These are phyloP conservation scores for Phrynosoma platyrhinos DNA, from an alignment of 2,113 vertebrate genomes.

Conservation along the genomic window DNA sequence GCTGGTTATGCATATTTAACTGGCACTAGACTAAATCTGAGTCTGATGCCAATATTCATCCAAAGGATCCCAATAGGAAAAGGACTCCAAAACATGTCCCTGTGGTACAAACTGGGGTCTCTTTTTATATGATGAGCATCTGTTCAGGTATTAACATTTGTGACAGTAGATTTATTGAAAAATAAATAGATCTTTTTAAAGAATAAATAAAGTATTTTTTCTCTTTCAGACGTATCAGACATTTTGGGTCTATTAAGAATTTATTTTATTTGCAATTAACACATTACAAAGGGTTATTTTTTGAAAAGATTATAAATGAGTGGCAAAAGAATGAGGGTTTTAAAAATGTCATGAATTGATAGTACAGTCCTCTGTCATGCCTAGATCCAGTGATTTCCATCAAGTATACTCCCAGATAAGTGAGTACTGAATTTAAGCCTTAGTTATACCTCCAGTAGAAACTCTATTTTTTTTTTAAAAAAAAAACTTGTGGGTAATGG, in stretches of 20 bases:
- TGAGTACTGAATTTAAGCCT: not conserved
- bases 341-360: slow-evolving; percentile 8
- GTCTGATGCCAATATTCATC: slow-evolving; percentile 68
- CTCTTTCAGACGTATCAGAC: slow-evolving; percentile 41
- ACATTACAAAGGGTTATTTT: slow-evolving; percentile 61
- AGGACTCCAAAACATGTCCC: slow-evolving; percentile 34
- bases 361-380: not conserved
- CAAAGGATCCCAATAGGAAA: slow-evolving; percentile 51
- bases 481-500: no score
- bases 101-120: slow-evolving; percentile 39
- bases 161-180: slow-evolving; percentile 46
- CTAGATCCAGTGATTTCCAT: not conserved
- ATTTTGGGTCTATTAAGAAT: slow-evolving; percentile 52
- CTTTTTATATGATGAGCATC: slow-evolving; percentile 45
- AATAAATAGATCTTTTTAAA: slow-evolving; percentile 50
- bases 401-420: not conserved
- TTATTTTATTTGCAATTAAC: slow-evolving; percentile 57
- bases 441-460: not conserved
- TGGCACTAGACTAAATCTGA: slow-evolving; percentile 65
- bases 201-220: slow-evolving; percentile 41
- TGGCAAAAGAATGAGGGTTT: slow-evolving; percentile 25
- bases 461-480: not conserved
- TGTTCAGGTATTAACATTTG: slow-evolving; percentile 63
- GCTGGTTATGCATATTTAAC: slow-evolving; percentile 77
- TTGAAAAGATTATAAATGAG: slow-evolving; percentile 44